Base-by-base conservation (phyloP, 1,140 invertebrate genomes). In the Lepidurus packardi region DNA sequence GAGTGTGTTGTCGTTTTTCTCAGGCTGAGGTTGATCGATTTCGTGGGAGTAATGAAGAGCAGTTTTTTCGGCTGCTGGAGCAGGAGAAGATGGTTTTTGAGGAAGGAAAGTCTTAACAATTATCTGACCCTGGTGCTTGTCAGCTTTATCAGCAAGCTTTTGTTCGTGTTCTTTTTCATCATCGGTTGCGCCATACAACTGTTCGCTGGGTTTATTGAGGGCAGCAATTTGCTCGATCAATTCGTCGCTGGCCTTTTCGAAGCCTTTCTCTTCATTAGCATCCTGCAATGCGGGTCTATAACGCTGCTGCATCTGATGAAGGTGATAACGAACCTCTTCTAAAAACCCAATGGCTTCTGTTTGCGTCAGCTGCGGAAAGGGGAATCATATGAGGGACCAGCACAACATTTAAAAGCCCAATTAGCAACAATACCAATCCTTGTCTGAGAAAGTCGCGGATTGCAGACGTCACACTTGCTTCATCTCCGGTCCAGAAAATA, bases 401-500 rank as follows among this genome's bases (percentile, higher is more conserved):
- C 44, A 25, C 13, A 0, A n/a, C 5, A 3, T 16, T 34, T n/a
- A 75, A 75, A 24, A n/a, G n/a, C 8, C 2, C 21, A 25, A 42
- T 77, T 16, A 43, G 25, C 16, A 9, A 85, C 86, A 65, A 85
- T 85, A 92, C 91, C 87, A 92, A 82, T 80, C 90, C 90, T 79
- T 91, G 90, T 81, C 90, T 88, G 5, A 93, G 86, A 78, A 92
- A 90, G 80, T 92, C 90, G 81, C 92, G 90, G 47, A 92, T 89
- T 21, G 91, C 91, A 3, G 88, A 83, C 2, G 91, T 91, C 0
- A 92, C 91, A 2, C 91, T 90, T 73, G 89, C 88, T 82, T 92
- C 91, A 84, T 93, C 91, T 7, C 91, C 91, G 5, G 91, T 92
- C 90, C 90, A 92, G 82, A 91, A 92, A 1, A 93, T 89, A 79